Percentiles rank a stretch among this genome's conserved stretches.
Evolutionary conservation across 30 jellyfish, hydroid and myxozoan genomes (phyloP).

Genomic region (Catostylus mosaicus): DNA sequence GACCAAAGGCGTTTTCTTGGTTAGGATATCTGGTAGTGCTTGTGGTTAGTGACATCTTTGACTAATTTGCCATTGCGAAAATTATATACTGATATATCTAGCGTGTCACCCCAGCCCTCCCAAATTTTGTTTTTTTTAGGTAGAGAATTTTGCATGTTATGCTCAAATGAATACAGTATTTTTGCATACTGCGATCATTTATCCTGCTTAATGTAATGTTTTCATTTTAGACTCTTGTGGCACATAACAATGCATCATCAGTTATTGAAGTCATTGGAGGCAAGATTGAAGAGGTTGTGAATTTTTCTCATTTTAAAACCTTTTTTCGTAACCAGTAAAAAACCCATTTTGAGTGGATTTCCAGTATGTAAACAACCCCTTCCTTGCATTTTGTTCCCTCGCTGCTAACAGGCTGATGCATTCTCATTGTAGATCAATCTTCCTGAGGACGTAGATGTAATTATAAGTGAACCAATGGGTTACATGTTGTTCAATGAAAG

Average conservation of each 20-base stretch:
- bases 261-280: conserved; percentile 82
- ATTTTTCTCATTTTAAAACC: neutral
- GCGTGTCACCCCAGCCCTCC: conserved; percentile 4
- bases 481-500: conserved; percentile 97
- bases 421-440: conserved; percentile 55
- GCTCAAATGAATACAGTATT: neutral
- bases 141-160: too few relatives aligned
- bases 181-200: too few relatives aligned
- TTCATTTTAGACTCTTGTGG: conserved; percentile 70
- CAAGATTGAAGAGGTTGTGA: conserved; percentile 90
- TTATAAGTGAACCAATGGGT: conserved; percentile 98
- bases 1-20: neutral
- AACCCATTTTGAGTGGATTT: neutral
- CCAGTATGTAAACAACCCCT: too few relatives aligned
- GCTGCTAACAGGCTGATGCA: neutral
- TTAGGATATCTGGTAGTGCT: neutral
- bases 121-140: neutral
- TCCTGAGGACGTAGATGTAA: conserved; percentile 91
- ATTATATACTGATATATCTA: neutral
- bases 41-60: neutral
- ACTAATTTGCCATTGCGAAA: neutral
- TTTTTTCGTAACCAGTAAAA: neutral
- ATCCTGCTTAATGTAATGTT: too few relatives aligned
- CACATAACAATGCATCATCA: conserved; percentile 61
- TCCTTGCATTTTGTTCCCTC: neutral